phyloP scores from a whole-genome alignment of 2,797 vertebrate genomes.

The Macropodus opercularis region DNA sequence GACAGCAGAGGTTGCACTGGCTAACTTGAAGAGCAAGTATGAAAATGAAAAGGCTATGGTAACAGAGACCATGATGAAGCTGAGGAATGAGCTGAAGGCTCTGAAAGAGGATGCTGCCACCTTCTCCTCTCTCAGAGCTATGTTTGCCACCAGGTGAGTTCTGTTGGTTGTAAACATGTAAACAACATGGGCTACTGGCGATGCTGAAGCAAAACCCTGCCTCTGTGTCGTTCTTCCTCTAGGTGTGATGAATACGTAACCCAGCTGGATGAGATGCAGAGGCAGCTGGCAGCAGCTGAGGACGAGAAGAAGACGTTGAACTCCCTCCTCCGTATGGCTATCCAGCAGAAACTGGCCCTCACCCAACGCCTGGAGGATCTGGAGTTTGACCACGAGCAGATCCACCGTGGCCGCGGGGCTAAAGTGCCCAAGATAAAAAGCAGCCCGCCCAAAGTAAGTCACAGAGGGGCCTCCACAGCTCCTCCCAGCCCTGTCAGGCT shows the following conservation, averaged over 20 bases:
- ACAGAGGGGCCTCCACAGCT: slow-evolving; percentile 80
- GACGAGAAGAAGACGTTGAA: slow-evolving; percentile 99
- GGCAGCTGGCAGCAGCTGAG: slow-evolving; percentile 96
- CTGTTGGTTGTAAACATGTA: no score
- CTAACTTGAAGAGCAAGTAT: slow-evolving; percentile 98
- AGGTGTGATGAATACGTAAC: slow-evolving; percentile 98
- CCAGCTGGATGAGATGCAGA: slow-evolving; percentile 98
- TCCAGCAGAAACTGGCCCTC: slow-evolving; percentile 98
- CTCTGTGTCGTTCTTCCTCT: slow-evolving; percentile 8
- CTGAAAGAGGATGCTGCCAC: slow-evolving; percentile 98
- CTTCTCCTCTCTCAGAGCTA: slow-evolving; percentile 97
- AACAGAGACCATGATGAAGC: slow-evolving; percentile 98
- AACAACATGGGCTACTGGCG: no score
- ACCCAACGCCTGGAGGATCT: slow-evolving; percentile 98
- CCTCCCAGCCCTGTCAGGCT: slow-evolving; percentile 64
- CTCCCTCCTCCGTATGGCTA: slow-evolving; percentile 97
- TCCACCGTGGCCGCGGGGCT: slow-evolving; percentile 88
- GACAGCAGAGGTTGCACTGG: slow-evolving; percentile 95
- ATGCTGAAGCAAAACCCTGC: background rate
- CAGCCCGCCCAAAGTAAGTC: slow-evolving; percentile 98
- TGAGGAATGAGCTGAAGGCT: slow-evolving; percentile 97
- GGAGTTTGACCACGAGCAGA: slow-evolving; percentile 98
- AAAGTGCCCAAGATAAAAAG: slow-evolving; percentile 93
- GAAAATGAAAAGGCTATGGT: slow-evolving; percentile 98
- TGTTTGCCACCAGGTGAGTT: slow-evolving; percentile 97